These are phyloP conservation scores for Laticauda laticaudata DNA, from an alignment of 2,113 vertebrate species.

Conservation along the genomic window DNA sequence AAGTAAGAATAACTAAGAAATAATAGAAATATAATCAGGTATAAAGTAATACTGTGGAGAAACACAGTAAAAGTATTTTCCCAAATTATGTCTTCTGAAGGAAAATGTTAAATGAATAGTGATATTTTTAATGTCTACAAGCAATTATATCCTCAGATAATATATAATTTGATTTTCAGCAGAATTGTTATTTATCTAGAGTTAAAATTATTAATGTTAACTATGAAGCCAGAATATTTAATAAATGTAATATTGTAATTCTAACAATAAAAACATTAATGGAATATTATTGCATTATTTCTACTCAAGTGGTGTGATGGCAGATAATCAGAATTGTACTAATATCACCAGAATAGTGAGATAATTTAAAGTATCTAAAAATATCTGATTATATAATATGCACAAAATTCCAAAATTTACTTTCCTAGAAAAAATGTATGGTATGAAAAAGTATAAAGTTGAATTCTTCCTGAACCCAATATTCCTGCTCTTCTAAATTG, in stretches of 20 bases:
- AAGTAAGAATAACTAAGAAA: neutral
- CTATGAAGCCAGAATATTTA: neutral
- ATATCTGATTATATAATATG: neutral
- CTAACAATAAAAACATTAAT: neutral
- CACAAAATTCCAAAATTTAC: neutral
- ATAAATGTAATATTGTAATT: slow-evolving; percentile 8
- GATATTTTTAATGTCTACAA: slow-evolving; percentile 1
- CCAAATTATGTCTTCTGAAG: neutral
- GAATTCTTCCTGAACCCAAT: neutral
- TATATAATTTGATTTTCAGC: slow-evolving; percentile 1
- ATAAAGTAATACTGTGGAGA: slow-evolving; percentile 4
- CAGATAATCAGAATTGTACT: neutral
- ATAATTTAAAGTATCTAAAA: neutral
- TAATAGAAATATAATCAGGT: neutral
- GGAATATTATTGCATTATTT: neutral
- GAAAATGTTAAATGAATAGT: neutral
- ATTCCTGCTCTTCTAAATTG: neutral
- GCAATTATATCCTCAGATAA: slow-evolving; percentile 9
- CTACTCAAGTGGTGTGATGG: neutral
- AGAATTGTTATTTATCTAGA: slow-evolving; percentile 1
- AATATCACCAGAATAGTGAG: neutral
- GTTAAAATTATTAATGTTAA: slow-evolving; percentile 15
- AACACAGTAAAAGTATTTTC: neutral
- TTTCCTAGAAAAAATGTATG: neutral
- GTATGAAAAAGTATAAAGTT: neutral